phyloP scores from a whole-genome alignment of 1,140 invertebrate species.

The Xylocopa sonorina region DNA sequence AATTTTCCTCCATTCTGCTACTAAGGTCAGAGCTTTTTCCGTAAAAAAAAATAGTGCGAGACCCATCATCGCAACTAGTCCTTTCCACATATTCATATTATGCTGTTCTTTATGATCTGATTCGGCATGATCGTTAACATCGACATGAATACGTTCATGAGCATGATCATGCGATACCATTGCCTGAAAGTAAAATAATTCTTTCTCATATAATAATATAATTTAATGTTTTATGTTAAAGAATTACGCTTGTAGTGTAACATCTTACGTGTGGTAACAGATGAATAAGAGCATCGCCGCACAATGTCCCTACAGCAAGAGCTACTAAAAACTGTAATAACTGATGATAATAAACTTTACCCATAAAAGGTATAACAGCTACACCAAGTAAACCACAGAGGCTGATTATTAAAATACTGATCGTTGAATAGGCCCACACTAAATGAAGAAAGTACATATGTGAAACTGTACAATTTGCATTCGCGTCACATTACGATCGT shows the following conservation, averaged over 20 bases:
- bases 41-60: conserved; percentile 94
- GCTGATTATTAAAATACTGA: conserved; percentile 92
- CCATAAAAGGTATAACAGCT: conserved; percentile 94
- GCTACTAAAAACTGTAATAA: conserved; percentile 95
- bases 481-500: conserved; percentile 12
- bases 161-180: conserved; percentile 77
- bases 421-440: conserved; percentile 92
- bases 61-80: conserved; percentile 89
- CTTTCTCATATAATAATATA: not conserved
- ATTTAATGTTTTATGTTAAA: not conserved
- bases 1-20: conserved; percentile 90
- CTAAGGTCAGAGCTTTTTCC: conserved; percentile 90
- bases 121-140: conserved; percentile 37
- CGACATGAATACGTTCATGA: conserved; percentile 74
- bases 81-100: conserved; percentile 90
- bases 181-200: conserved; percentile 68
- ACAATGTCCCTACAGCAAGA: conserved; percentile 94
- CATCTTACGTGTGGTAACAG: conserved; percentile 93
- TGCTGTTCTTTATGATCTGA: conserved; percentile 79
- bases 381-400: conserved; percentile 92
- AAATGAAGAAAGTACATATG: conserved; percentile 68
- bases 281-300: conserved; percentile 96
- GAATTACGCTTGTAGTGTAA: conserved; percentile 62
- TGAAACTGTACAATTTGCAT: conserved; percentile 8
- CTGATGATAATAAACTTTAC: conserved; percentile 94